A percentile compares a stretch with the other conserved stretches of the same genome.
Conservation (phyloP, 2,113 vertebrate genomes). For the Microtus oregoni region DNA sequence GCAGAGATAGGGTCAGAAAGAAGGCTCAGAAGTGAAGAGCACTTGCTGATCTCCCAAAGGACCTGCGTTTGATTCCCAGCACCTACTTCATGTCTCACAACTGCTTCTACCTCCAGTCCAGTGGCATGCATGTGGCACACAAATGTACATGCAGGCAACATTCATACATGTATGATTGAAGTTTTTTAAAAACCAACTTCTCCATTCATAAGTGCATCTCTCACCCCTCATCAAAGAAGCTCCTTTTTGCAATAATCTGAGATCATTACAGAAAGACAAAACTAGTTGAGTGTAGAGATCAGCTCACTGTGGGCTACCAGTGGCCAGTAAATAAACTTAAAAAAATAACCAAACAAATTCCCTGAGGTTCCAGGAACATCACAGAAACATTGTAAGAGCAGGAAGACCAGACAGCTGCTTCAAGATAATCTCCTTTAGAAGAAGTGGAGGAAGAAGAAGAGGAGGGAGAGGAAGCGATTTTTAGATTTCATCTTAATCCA, state of each 20-base stretch:
- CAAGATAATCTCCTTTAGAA: neutral
- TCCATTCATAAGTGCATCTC: neutral
- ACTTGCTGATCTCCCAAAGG: neutral
- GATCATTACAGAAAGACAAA: neutral
- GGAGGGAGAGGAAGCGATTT: neutral
- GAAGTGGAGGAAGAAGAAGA: too few species aligned
- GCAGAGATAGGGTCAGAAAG: neutral
- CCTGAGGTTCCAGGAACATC: neutral
- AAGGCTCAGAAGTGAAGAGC: neutral
- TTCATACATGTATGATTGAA: neutral
- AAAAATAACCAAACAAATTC: neutral
- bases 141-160: neutral
- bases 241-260: neutral
- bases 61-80: neutral
- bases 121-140: neutral
- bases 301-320: neutral
- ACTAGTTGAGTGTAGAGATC: neutral
- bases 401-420: neutral
- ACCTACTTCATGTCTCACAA: neutral
- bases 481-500: neutral
- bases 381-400: neutral
- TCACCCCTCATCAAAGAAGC: neutral
- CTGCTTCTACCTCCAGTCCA: neutral
- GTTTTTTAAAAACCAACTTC: neutral
- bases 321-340: neutral